These are phyloP conservation scores for Seira sanloemensis DNA, from an alignment of 2,888 invertebrate genomes.

Conservation along the genomic window DNA sequence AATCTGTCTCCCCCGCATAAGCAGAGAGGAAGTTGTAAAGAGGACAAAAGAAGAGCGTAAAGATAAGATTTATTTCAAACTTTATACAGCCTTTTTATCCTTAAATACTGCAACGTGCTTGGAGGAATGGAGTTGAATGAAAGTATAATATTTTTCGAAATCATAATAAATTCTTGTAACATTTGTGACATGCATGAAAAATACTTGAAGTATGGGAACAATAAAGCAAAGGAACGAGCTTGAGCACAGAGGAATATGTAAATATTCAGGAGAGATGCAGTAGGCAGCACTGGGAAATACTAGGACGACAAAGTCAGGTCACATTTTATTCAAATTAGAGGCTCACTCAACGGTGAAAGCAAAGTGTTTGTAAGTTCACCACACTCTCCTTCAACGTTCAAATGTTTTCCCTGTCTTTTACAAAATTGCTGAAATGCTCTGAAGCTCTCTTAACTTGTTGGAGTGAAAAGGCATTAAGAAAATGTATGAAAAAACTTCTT, in stretches of 20 bases:
- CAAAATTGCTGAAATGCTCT: not conserved
- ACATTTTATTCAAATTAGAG: conserved; percentile 58
- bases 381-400: not conserved
- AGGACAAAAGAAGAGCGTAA: conserved; percentile 28
- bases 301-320: conserved; percentile 39
- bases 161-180: conserved; percentile 56
- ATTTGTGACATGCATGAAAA: conserved; percentile 58
- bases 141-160: conserved; percentile 37
- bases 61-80: not conserved
- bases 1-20: conserved; percentile 52
- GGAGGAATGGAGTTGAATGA: conserved; percentile 22
- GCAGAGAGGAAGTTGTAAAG: conserved; percentile 16
- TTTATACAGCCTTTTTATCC: not conserved
- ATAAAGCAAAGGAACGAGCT: not conserved
- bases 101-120: not conserved
- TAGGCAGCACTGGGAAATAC: no score
- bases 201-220: conserved; percentile 3
- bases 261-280: no score
- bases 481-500: not conserved
- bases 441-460: not conserved
- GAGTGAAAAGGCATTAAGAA: not conserved
- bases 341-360: conserved; percentile 20
- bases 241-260: not conserved
- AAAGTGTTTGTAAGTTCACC: not conserved
- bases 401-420: not conserved